phyloP scores from a whole-genome alignment of 2,888 invertebrate genomes.

The Brenthis ino region DNA sequence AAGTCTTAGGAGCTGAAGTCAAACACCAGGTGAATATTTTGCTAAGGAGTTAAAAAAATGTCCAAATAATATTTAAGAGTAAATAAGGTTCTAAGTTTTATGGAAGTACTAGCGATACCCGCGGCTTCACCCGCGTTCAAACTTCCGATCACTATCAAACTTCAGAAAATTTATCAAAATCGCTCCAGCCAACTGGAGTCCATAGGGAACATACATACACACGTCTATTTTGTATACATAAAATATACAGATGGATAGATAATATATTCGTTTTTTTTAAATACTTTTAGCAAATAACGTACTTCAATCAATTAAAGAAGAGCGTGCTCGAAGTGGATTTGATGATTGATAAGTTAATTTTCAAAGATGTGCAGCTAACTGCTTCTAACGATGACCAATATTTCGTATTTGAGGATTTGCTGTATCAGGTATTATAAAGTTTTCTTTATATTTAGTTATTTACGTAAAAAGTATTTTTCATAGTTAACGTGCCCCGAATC shows the following conservation, averaged over 20 bases:
- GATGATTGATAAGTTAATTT: constrained; percentile 95
- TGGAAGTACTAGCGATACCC: too few relatives aligned
- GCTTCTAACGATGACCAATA: constrained; percentile 99
- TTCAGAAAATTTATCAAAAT: not conserved
- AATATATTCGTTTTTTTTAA: not conserved
- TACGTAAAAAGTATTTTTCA: not conserved
- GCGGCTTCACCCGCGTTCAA: too few relatives aligned
- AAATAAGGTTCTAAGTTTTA: not conserved
- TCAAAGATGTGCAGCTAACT: constrained; percentile 97
- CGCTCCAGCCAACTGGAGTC: too few relatives aligned
- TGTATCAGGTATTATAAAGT: constrained; percentile 88
- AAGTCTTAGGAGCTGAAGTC: constrained; percentile 91
- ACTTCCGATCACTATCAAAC: too few relatives aligned
- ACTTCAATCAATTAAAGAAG: constrained; percentile 91
- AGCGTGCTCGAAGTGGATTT: constrained; percentile 94
- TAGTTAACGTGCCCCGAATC: too few relatives aligned
- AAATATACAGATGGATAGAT: not conserved
- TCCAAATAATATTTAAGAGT: not conserved
- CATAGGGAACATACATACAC: not conserved
- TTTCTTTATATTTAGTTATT: too few relatives aligned
- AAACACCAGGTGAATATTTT: constrained; percentile 80
- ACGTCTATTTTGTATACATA: not conserved
- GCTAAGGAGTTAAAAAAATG: not conserved
- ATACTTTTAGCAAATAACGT: constrained; percentile 83
- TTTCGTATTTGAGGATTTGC: constrained; percentile 97